Evolutionary conservation across 2,113 vertebrate species (phyloP), one percentile per base, ranked within the genome.

Genomic region (Dipodomys stephensi): DNA sequence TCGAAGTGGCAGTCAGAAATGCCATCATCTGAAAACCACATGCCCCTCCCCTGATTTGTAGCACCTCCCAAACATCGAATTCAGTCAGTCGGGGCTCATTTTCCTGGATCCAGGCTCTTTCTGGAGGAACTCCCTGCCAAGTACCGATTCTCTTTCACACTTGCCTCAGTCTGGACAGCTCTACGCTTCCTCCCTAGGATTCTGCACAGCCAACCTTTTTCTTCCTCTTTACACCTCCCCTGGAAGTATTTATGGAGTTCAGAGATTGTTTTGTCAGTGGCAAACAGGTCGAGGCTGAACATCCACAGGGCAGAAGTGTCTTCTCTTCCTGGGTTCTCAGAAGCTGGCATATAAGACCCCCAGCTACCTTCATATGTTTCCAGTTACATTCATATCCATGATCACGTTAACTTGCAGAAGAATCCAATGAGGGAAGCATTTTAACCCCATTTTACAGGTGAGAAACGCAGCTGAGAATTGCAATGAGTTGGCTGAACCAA

Each of bases 281-380:
- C 28, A 28, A 77, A 30, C 49, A 27, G 62, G 22, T 4, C 80
- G 9, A 67, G 46, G 68, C 57, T 10, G 23, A 86, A 39, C 0
- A 1, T 1, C 16, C 15, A 9, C 4, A 44, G 65, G 74, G 32
- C 46, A 84, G 3, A 5, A 25, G 46, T n/a, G 44, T 30, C 76
- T 79, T 80, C 62, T 88, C 39, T 89, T 32, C 39, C 53, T 22
- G 12, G 7, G 13, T 20, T 90, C 84, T 64, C n/a, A 80, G 90
- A 92, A 87, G 49, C 68, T 87, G 77, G 30, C 11, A 46, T 0
- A 4, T 1, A 79, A 77, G 35, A 65, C 57, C 39, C 30, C 49
- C n/a, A 57, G 53, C 15, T 57, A 57, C 15, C 53, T 57, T 57
- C 53, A 57, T 53, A 25, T 32, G 13, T 6, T n/a, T 64, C 7